These are phyloP conservation scores for Propithecus perrieri DNA, from an alignment of 2,797 vertebrate genomes.

Conservation along the genomic window DNA sequence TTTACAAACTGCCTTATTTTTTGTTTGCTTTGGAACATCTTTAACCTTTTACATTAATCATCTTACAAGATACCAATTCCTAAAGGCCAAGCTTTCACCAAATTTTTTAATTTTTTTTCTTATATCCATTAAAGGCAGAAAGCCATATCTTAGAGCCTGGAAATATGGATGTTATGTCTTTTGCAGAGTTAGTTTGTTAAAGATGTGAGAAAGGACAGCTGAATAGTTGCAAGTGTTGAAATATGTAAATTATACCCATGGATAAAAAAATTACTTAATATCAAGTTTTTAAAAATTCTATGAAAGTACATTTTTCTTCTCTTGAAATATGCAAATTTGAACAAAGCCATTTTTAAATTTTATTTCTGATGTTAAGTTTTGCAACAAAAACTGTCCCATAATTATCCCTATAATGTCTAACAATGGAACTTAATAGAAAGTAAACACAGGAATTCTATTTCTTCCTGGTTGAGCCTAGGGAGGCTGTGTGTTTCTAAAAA, in stretches of 20 bases:
- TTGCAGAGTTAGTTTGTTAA: conserved; percentile 54
- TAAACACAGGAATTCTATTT: too few species aligned
- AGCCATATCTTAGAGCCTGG: conserved; percentile 6
- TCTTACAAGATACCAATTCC: background rate
- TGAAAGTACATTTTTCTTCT: background rate
- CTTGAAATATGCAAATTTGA: background rate
- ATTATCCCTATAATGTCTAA: background rate
- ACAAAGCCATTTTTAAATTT: background rate
- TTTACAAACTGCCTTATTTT: background rate
- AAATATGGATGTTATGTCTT: background rate
- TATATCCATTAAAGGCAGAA: conserved; percentile 79
- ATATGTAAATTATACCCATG: background rate
- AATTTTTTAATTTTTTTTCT: background rate
- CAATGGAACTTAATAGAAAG: background rate
- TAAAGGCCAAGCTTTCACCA: background rate
- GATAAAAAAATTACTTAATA: conserved; percentile 51
- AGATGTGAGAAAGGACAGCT: background rate
- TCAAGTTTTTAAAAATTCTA: conserved; percentile 52
- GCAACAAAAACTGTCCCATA: background rate
- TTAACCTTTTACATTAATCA: background rate
- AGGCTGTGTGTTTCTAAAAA: too few species aligned
- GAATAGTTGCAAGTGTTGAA: conserved; percentile 42
- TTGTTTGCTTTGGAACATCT: background rate
- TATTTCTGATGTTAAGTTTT: background rate
- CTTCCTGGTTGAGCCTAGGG: too few species aligned